Conservation (phyloP, 2,113 vertebrate genomes). For the Aspiorhynchus laticeps region DNA sequence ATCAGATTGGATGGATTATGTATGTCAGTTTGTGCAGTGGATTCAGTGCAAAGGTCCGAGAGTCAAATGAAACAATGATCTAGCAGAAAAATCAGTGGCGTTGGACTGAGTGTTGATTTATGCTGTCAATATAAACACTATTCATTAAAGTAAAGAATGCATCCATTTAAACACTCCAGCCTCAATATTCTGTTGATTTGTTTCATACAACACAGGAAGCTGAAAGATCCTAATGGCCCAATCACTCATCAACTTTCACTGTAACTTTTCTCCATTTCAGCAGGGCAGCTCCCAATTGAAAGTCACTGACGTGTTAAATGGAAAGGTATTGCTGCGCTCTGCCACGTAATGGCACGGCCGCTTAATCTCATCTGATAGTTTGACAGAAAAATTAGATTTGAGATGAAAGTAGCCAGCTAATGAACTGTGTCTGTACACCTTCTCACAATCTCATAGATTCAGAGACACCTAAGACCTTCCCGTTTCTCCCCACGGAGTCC, state of each 20-base stretch:
- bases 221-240: constrained; percentile 31
- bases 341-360: constrained; percentile 44
- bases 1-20: background rate
- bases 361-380: constrained; percentile 56
- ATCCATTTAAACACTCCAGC: constrained; percentile 12
- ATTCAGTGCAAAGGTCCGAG: background rate
- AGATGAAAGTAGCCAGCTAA: constrained; percentile 46
- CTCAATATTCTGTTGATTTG: constrained; percentile 17
- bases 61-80: background rate
- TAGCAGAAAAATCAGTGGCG: background rate
- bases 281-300: constrained; percentile 53
- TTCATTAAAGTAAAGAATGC: constrained; percentile 31
- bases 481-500: background rate
- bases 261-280: constrained; percentile 42
- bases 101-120: background rate
- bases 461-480: background rate
- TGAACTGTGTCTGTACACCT: constrained; percentile 46
- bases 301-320: constrained; percentile 57
- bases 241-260: constrained; percentile 53
- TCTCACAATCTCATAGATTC: constrained; percentile 34
- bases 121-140: background rate
- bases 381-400: constrained; percentile 47
- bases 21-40: background rate
- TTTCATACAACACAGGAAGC: background rate
- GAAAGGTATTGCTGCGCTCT: constrained; percentile 47